These are phyloP conservation scores for Dasypus novemcinctus DNA, from an alignment of 2,113 vertebrate species.

Conservation along the genomic window DNA sequence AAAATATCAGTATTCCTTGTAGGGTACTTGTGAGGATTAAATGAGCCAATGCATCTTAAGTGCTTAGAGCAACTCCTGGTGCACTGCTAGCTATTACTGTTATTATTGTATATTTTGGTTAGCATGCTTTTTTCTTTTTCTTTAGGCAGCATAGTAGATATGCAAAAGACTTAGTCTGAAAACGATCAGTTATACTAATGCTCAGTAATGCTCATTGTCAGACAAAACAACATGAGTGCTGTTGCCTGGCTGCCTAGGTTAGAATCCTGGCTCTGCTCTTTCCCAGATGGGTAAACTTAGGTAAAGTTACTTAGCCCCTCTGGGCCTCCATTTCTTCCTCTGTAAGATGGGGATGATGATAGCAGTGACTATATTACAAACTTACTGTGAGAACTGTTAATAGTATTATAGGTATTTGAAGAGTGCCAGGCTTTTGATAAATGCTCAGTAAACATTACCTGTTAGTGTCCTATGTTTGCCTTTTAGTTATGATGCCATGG, in stretches of 20 bases:
- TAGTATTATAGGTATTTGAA: not conserved
- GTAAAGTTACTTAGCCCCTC: not conserved
- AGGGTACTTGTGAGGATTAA: not conserved
- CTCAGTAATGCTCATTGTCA: not conserved
- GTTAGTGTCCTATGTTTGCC: not conserved
- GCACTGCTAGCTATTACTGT: not conserved
- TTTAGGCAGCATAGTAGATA: not conserved
- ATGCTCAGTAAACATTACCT: not conserved
- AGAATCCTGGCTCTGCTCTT: not conserved
- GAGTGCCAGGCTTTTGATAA: not conserved
- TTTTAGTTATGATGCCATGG: not conserved
- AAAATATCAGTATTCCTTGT: not conserved
- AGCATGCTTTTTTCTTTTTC: not conserved
- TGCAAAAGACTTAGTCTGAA: not conserved
- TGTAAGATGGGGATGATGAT: not conserved
- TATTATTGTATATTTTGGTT: not conserved
- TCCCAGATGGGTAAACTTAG: not conserved
- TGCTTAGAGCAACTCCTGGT: not conserved
- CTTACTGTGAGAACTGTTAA: not conserved
- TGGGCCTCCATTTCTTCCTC: not conserved
- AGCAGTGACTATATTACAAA: not conserved
- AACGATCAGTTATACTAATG: not conserved
- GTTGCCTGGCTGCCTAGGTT: not conserved
- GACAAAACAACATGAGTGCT: not conserved
- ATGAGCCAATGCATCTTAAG: not conserved